Percentiles rank a stretch among this genome's conserved stretches.
phyloP scores from a whole-genome alignment of 37 sponge, comb jelly and placozoan genomes.

The Axinella damicornis region DNA sequence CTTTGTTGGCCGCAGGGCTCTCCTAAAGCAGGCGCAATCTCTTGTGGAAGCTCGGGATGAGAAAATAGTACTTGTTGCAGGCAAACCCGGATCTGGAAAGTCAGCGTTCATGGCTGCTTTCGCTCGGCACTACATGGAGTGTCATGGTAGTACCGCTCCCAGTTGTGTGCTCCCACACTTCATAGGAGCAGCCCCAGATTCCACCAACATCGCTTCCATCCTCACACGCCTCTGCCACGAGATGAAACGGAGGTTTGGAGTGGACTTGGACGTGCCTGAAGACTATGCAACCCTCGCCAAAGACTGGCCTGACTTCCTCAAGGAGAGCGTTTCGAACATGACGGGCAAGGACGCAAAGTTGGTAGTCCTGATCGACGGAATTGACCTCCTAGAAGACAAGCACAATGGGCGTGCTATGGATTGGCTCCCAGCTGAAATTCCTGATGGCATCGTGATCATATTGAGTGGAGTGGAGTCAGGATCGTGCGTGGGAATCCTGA shows the following conservation, averaged over 20 bases:
- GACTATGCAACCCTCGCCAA: constrained; percentile 76
- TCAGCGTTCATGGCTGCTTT: constrained; percentile 91
- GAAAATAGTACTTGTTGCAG: constrained; percentile 58
- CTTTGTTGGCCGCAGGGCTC: constrained; percentile 71
- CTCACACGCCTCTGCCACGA: constrained; percentile 81
- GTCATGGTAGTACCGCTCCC: not conserved
- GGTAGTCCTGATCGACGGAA: constrained; percentile 83
- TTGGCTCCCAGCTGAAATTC: constrained; percentile 84
- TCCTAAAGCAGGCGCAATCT: constrained; percentile 56
- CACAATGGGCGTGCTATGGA: constrained; percentile 82
- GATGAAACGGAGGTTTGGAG: constrained; percentile 73
- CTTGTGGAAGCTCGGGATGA: constrained; percentile 20
- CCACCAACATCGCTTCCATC: constrained; percentile 73
- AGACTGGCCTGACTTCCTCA: constrained; percentile 69
- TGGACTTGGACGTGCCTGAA: constrained; percentile 64
- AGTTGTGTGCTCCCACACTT: constrained; percentile 80
- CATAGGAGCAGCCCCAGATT: constrained; percentile 88
- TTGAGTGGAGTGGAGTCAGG: constrained; percentile 73
- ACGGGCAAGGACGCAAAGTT: constrained; percentile 38
- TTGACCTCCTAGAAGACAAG: constrained; percentile 88
- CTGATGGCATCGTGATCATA: constrained; percentile 67
- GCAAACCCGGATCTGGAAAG: constrained; percentile 93
- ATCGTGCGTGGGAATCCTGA: constrained; percentile 32
- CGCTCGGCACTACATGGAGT: constrained; percentile 57
- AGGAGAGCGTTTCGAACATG: constrained; percentile 22